A percentile compares a stretch with the other conserved stretches of the same genome.
Evolutionary conservation across 2,797 vertebrate genomes (phyloP).

Genomic region (Cyclopterus lumpus): DNA sequence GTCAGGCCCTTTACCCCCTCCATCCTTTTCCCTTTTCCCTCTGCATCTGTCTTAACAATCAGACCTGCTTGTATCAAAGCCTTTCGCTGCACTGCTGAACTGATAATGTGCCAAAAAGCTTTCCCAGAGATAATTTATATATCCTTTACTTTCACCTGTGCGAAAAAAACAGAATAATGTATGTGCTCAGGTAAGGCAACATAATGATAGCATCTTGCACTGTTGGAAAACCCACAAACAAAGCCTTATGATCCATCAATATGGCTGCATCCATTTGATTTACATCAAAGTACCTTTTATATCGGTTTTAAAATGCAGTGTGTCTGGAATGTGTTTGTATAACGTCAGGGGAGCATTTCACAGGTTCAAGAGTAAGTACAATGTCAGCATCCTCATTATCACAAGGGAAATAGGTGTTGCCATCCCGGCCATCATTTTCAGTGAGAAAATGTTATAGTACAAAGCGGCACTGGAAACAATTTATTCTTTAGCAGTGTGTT

Average conservation of each 20-base stretch:
- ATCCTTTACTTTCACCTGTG: not conserved
- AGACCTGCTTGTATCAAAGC: not conserved
- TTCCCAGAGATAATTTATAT: not conserved
- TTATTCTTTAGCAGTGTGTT: conserved; percentile 13
- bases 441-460: not conserved
- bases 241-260: not conserved
- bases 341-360: not conserved
- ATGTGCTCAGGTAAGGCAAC: not conserved
- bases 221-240: not conserved
- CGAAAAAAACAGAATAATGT: not conserved
- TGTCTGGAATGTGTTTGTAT: not conserved
- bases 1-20: not conserved
- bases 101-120: conserved; percentile 19
- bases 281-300: not conserved
- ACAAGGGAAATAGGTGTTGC: conserved; percentile 8
- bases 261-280: not conserved
- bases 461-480: conserved; percentile 18
- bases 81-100: conserved; percentile 10
- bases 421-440: conserved; percentile 14
- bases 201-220: conserved; percentile 4
- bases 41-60: conserved; percentile 30
- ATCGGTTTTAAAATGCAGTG: not conserved
- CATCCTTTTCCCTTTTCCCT: conserved; percentile 18
- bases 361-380: conserved; percentile 16
- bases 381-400: conserved; percentile 25